These are phyloP conservation scores for Aphodius sticticus DNA, from an alignment of 2,888 invertebrate species.

Conservation along the genomic window DNA sequence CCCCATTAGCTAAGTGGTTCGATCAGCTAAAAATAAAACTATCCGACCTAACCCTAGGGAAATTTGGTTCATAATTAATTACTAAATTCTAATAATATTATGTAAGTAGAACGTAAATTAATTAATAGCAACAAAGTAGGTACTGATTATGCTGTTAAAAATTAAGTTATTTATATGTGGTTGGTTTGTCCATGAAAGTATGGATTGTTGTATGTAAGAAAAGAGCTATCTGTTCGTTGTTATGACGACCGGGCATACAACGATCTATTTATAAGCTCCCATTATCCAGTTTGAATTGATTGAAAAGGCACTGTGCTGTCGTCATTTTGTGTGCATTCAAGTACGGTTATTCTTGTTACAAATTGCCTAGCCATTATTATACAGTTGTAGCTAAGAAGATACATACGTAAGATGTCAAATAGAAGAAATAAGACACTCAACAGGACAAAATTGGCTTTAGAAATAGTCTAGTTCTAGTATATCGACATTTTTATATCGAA, in stretches of 20 bases:
- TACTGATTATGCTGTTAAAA: background rate
- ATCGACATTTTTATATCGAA: too few species aligned
- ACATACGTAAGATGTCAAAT: too few species aligned
- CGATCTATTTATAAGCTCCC: background rate
- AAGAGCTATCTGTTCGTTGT: background rate
- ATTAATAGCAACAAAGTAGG: too few species aligned
- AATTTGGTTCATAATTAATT: too few species aligned
- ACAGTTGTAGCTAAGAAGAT: too few species aligned
- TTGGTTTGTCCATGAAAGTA: background rate
- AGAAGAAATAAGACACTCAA: too few species aligned
- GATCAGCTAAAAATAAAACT: background rate
- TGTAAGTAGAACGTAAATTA: too few species aligned
- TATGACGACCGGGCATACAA: too few species aligned
- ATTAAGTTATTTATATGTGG: background rate
- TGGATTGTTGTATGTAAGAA: background rate
- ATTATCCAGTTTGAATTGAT: background rate
- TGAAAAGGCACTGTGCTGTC: background rate
- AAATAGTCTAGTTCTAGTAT: too few species aligned
- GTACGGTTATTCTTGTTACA: background rate
- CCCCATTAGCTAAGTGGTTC: background rate
- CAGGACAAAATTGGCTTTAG: too few species aligned
- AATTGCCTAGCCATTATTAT: background rate
- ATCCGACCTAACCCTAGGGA: too few species aligned
- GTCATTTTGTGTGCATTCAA: background rate
- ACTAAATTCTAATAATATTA: too few species aligned